phyloP scores from a whole-genome alignment of 2,113 vertebrate genomes.

The Empidonax alnorum region DNA sequence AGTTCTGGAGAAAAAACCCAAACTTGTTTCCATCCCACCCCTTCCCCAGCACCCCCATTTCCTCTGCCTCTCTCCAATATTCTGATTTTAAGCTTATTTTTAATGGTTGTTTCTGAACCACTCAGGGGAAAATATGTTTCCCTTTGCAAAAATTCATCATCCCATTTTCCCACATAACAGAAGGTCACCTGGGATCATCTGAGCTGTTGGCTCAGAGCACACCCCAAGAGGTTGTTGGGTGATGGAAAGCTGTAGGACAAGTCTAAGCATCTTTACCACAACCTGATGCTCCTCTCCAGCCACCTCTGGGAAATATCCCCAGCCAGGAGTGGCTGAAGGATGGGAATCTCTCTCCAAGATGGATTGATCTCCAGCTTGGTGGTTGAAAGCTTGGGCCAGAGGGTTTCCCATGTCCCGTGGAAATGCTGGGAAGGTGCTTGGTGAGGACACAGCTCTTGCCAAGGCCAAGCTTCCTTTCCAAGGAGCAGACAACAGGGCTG shows the following conservation, averaged over 20 bases:
- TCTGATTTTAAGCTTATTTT: not conserved
- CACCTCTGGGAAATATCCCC: not conserved
- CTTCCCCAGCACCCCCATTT: not conserved
- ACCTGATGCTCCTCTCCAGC: not conserved
- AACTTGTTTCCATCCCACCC: not conserved
- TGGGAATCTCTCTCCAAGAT: not conserved
- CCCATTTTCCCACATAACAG: not conserved
- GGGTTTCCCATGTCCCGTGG: rapidly evolving
- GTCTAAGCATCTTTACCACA: not conserved
- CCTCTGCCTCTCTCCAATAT: not conserved
- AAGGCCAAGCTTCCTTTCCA: not conserved
- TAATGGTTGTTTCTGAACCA: not conserved
- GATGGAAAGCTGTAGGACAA: not conserved
- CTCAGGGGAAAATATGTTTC: not conserved
- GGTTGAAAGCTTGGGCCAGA: not conserved
- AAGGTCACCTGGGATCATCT: not conserved
- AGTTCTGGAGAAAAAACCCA: not conserved
- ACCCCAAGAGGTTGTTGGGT: not conserved
- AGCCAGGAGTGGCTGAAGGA: not conserved
- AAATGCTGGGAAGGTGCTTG: not conserved
- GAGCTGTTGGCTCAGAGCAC: not conserved
- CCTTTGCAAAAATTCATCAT: not conserved
- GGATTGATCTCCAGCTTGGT: not conserved
- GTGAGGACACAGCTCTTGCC: not conserved
- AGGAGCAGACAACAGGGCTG: not conserved